A percentile compares a stretch with the other conserved stretches of the same genome.
Evolutionary conservation across 2,797 vertebrate genomes (phyloP).

Genomic region (Enteromius fasciolatus): DNA sequence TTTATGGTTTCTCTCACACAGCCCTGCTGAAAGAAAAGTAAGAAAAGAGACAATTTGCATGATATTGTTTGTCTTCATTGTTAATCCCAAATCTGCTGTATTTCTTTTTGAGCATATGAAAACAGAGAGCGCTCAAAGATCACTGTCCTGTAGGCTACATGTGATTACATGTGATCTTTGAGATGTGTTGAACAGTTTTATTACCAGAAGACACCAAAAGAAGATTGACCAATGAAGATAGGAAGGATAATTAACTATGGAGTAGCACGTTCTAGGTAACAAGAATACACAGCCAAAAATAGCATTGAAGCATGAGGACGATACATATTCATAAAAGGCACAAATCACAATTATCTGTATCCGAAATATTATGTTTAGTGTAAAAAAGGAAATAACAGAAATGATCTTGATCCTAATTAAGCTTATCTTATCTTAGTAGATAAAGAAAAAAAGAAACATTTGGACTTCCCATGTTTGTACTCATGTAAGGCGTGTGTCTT

Average conservation of each 20-base stretch:
- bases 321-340: background rate
- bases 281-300: background rate
- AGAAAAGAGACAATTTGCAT: conserved; percentile 30
- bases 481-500: background rate
- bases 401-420: background rate
- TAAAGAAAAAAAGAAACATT: background rate
- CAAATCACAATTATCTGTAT: background rate
- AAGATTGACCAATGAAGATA: conserved; percentile 18
- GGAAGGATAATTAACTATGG: background rate
- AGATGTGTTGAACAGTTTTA: conserved; percentile 11
- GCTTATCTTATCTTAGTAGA: background rate
- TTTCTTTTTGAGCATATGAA: conserved; percentile 60
- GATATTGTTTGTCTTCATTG: conserved; percentile 43
- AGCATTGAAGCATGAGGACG: background rate
- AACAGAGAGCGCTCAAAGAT: conserved; percentile 77
- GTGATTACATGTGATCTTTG: conserved; percentile 33
- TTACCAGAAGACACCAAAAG: conserved; percentile 3
- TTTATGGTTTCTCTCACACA: conserved; percentile 22
- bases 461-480: background rate
- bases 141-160: conserved; percentile 50
- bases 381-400: background rate
- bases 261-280: background rate
- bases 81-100: conserved; percentile 8
- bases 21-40: conserved; percentile 34
- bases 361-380: background rate